phyloP scores from a whole-genome alignment of 2,113 vertebrate genomes.

The Amphiprion percula region DNA sequence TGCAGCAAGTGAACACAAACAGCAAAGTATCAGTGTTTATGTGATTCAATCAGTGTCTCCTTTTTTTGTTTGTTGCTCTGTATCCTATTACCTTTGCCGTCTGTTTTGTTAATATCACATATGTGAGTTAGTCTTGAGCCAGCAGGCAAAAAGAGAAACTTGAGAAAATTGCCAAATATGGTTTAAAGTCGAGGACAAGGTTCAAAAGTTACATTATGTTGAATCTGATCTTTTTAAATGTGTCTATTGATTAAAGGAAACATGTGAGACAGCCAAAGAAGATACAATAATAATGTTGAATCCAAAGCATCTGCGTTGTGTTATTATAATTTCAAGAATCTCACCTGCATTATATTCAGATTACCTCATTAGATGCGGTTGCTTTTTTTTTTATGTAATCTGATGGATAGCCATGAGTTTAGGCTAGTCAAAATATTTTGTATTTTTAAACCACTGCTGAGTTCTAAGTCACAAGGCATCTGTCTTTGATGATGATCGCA shows the following conservation, averaged over 20 bases:
- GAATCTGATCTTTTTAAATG: background rate
- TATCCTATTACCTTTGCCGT: background rate
- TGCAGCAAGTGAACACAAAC: background rate
- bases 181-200: background rate
- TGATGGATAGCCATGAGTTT: constrained; percentile 2
- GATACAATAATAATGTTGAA: background rate
- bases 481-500: constrained; percentile 30
- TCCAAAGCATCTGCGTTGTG: constrained; percentile 8
- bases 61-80: background rate
- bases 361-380: constrained; percentile 20
- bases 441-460: background rate
- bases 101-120: background rate
- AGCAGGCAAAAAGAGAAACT: background rate
- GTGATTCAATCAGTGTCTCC: background rate
- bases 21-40: no score
- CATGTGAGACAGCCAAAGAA: background rate
- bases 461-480: constrained; percentile 3
- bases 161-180: background rate
- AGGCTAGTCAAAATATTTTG: constrained; percentile 6
- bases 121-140: background rate
- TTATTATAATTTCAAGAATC: constrained; percentile 14
- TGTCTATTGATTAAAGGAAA: constrained; percentile 16
- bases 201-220: constrained; percentile 4
- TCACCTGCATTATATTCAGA: background rate
- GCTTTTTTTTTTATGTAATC: constrained; percentile 3